These are phyloP conservation scores for Melopsittacus undulatus DNA, from an alignment of 2,797 vertebrate genomes.

Conservation along the genomic window DNA sequence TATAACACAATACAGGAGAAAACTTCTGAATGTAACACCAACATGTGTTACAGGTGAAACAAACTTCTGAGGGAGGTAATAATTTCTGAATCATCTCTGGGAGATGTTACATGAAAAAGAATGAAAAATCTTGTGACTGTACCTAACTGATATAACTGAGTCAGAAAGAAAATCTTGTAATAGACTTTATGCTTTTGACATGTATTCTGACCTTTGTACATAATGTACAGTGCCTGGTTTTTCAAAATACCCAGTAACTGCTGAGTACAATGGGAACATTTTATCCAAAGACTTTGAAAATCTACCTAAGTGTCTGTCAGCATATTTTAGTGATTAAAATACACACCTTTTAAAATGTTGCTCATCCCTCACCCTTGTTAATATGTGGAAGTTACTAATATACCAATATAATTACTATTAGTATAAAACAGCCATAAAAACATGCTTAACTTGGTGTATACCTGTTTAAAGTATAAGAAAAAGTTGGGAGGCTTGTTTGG, in stretches of 20 bases:
- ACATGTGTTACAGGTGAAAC: neutral
- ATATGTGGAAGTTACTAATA: neutral
- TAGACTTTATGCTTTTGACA: neutral
- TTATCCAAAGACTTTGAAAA: neutral
- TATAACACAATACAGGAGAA: neutral
- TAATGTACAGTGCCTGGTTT: neutral
- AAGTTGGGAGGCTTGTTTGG: neutral
- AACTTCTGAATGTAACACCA: neutral
- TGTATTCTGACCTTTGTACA: neutral
- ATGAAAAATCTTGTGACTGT: neutral
- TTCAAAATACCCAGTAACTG: neutral
- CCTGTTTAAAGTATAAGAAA: neutral
- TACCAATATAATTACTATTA: neutral
- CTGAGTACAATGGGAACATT: neutral
- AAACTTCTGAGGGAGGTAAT: neutral
- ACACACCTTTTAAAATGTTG: neutral
- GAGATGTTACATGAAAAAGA: neutral
- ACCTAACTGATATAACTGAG: neutral
- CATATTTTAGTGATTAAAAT: neutral
- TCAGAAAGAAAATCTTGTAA: neutral
- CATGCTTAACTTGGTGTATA: neutral
- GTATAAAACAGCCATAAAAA: neutral
- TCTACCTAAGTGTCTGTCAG: neutral
- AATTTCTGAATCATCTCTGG: neutral
- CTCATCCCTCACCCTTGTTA: neutral